Evolutionary conservation across 2,797 vertebrate species (phyloP).

Genomic region (Eurystomus glaucurus): DNA sequence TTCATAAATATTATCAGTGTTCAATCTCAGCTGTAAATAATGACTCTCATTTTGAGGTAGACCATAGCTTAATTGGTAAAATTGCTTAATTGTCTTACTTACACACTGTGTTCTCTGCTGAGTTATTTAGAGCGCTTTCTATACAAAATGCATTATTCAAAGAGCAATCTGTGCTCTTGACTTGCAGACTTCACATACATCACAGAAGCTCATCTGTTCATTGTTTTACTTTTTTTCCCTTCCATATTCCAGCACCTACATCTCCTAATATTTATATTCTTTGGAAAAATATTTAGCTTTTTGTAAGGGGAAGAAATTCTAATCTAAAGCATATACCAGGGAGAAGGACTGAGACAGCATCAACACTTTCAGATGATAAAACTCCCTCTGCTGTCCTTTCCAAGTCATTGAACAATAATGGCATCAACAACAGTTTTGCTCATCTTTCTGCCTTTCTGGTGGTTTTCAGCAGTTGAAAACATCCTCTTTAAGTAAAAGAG

Average conservation of each 20-base stretch:
- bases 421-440: conserved; percentile 36
- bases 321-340: conserved; percentile 3
- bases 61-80: conserved; percentile 27
- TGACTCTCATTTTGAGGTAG: conserved; percentile 35
- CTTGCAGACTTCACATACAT: conserved; percentile 28
- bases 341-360: conserved; percentile 3
- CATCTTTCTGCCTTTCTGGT: conserved; percentile 26
- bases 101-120: conserved; percentile 32
- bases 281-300: background rate
- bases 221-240: background rate
- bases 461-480: background rate
- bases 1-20: conserved; percentile 1
- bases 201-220: background rate
- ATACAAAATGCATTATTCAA: conserved; percentile 70
- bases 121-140: conserved; percentile 55
- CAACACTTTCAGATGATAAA: conserved; percentile 63
- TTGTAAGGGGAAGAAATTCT: background rate
- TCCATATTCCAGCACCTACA: background rate
- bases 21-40: conserved; percentile 44
- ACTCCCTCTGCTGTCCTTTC: conserved; percentile 73
- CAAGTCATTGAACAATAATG: conserved; percentile 62
- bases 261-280: background rate
- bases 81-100: conserved; percentile 57
- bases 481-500: background rate
- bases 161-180: conserved; percentile 50